Conservation (phyloP, 2,797 vertebrate genomes). For the Microcaecilia unicolor region DNA sequence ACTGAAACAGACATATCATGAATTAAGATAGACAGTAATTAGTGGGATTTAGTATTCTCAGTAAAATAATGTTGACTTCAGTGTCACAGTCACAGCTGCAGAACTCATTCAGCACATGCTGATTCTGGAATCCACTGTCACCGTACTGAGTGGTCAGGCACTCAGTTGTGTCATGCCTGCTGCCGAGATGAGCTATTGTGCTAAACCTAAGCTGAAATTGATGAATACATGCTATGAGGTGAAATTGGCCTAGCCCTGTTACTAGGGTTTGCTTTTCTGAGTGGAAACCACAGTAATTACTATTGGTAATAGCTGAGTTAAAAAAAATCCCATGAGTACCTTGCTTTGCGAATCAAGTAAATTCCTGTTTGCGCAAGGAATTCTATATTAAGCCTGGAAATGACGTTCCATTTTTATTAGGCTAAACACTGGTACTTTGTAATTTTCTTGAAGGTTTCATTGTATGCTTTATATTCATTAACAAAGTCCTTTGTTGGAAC, state of each 20-base stretch:
- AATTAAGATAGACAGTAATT: too few relatives aligned
- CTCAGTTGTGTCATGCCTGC: neutral
- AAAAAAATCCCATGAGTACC: neutral
- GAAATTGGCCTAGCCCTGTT: neutral
- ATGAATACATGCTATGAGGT: neutral
- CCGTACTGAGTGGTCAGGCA: too few relatives aligned
- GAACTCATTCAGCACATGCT: too few relatives aligned
- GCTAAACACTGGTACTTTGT: neutral
- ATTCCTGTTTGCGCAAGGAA: neutral
- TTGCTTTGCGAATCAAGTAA: neutral
- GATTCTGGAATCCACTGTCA: too few relatives aligned
- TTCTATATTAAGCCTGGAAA: neutral
- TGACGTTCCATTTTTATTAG: neutral
- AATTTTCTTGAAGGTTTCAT: rapidly evolving
- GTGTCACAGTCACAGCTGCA: neutral
- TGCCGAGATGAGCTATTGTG: neutral
- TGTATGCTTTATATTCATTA: neutral
- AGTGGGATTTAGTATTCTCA: neutral
- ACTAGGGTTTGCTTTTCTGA: neutral
- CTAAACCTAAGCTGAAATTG: neutral
- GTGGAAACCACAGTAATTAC: too few relatives aligned
- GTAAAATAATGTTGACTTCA: neutral
- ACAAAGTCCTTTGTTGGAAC: too few relatives aligned
- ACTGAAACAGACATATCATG: too few relatives aligned
- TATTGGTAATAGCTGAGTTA: neutral